Evolutionary conservation across 2,113 vertebrate species (phyloP), one percentile per base, ranked within the genome.

Genomic region (Serinus canaria): DNA sequence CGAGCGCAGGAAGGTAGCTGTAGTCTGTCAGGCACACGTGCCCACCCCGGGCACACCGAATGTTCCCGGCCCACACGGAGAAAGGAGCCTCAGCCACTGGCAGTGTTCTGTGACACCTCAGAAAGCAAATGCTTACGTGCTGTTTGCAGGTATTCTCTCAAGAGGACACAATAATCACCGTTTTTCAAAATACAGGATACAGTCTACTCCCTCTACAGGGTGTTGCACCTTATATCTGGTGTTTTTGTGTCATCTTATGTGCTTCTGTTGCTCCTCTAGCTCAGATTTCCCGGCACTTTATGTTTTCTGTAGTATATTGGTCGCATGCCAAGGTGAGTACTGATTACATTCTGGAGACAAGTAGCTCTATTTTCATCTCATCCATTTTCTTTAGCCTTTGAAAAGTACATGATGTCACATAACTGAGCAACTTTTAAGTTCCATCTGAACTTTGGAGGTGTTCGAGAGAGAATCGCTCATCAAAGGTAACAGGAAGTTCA

Each of bases 181-280:
- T 35, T 82, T 58, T 9, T 5, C 0, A 8, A 10, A 76, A 43
- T 4, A 31, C 11, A 3, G 23, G 35, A 13, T 2, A 4, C 1
- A 2, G 7, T 10, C 4, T 31, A 5, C 13, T 15, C 15, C 11
- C 11, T 58, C 23, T 10, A 23, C 27, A 4, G n/a, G 8, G 28
- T 3, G 35, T 10, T 10, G 27, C 37, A 3, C 30, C 64, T 37
- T 24, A 0, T 3, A 5, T 47, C 14, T 22, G 35, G 33, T 1
- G 0, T 18, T 41, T 21, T 19, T 7, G 9, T 15, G 1, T 5
- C 13, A 2, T 30, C 1, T 1, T 33, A 1, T 2, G 46, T 15
- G 59, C 44, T 49, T 47, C n/a, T 25, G 13, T 58, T 74, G 28
- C 33, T 43, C 21, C 33, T 60, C 18, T 0, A 30, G 46, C 30